Percentiles rank a stretch among this genome's conserved stretches.
Conservation (phyloP, 2,113 vertebrate genomes). For the Tursiops truncatus region DNA sequence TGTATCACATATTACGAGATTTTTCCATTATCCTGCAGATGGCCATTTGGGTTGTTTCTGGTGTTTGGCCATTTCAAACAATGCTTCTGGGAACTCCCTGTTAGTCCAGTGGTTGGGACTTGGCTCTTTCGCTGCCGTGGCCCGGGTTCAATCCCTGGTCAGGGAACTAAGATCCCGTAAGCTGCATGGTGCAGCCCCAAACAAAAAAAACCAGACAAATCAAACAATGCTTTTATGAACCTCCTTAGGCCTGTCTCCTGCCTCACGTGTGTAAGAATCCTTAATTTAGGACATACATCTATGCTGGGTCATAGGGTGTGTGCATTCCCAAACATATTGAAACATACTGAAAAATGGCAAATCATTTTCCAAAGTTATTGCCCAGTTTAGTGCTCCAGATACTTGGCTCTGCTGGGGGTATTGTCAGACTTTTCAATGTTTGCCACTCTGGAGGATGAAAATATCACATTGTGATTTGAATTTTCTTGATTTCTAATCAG, state of each 20-base stretch:
- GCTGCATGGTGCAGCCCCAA: no score
- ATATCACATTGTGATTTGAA: not conserved
- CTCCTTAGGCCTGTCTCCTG: not conserved
- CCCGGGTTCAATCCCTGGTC: no score
- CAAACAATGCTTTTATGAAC: not conserved
- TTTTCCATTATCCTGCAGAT: not conserved
- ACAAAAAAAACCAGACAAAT: no score
- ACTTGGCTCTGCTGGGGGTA: not conserved
- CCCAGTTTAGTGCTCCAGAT: not conserved
- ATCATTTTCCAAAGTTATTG: not conserved
- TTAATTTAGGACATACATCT: not conserved
- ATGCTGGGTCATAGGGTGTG: not conserved
- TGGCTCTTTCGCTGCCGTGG: no score
- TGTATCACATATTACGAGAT: not conserved
- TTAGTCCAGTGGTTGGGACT: no score
- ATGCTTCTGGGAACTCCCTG: no score
- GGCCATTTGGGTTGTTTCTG: not conserved
- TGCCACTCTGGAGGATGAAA: not conserved
- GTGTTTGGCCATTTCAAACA: not conserved
- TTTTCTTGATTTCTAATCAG: constrained; percentile 9
- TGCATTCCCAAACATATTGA: not conserved
- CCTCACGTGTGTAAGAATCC: not conserved
- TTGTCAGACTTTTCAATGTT: not conserved
- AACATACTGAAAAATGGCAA: not conserved
- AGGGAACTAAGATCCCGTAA: no score